These are phyloP conservation scores for Euura lappo DNA, from an alignment of 1,140 invertebrate genomes.

Conservation along the genomic window DNA sequence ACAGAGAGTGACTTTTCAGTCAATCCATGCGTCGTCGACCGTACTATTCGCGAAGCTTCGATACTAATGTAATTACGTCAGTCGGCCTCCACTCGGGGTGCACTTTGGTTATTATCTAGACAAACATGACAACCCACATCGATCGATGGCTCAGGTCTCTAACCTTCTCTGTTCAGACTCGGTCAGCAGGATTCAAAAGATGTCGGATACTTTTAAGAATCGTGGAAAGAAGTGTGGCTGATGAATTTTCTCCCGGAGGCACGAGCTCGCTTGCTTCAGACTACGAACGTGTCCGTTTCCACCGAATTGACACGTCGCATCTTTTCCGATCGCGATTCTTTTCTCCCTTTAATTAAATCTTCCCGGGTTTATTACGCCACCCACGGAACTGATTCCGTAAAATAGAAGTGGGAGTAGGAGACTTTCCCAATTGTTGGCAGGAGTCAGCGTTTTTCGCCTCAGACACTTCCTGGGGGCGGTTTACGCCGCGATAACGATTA, in stretches of 20 bases:
- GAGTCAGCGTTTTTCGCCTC: not conserved
- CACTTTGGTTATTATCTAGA: constrained; percentile 5
- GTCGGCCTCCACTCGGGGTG: not conserved
- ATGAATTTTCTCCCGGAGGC: not conserved
- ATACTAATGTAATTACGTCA: not conserved
- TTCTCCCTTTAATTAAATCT: not conserved
- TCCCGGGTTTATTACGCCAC: not conserved
- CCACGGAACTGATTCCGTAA: not conserved
- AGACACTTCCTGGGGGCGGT: not conserved
- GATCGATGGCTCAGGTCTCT: not conserved
- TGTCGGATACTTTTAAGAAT: not conserved
- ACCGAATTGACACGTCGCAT: not conserved
- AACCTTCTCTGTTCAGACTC: not conserved
- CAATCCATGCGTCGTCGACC: constrained; percentile 26
- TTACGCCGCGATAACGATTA: not conserved
- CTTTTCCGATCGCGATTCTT: not conserved
- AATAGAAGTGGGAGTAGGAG: not conserved
- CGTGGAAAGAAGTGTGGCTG: not conserved
- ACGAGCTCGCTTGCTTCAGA: not conserved
- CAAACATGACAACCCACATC: not conserved
- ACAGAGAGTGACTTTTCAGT: not conserved
- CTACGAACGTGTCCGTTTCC: not conserved
- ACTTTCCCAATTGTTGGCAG: not conserved
- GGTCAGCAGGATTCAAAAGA: not conserved
- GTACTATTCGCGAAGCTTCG: constrained; percentile 11